Percentiles rank a stretch among this genome's conserved stretches.
Evolutionary conservation across 2,797 vertebrate genomes (phyloP).

Genomic region (Synaphobranchus kaupii): DNA sequence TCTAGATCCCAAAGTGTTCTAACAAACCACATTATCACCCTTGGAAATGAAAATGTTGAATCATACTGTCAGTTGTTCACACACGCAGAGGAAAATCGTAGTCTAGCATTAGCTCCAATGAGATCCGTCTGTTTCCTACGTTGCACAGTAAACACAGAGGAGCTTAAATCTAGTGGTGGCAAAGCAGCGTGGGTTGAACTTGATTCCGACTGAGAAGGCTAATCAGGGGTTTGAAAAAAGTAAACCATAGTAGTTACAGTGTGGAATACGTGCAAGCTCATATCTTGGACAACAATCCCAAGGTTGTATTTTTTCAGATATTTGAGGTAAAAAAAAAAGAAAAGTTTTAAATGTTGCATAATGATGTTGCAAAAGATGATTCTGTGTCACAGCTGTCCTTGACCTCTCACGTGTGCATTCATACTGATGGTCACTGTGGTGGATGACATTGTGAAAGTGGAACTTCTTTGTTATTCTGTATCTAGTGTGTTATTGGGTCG

Average conservation of each 20-base stretch:
- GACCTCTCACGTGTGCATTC: background rate
- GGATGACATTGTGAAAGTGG: background rate
- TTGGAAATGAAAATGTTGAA: background rate
- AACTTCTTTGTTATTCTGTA: background rate
- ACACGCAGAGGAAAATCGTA: background rate
- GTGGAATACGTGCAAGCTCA: background rate
- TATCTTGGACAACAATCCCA: background rate
- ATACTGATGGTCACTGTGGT: background rate
- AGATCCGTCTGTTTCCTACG: background rate
- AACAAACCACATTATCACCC: background rate
- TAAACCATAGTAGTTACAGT: slow-evolving; percentile 11
- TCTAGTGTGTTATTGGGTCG: background rate
- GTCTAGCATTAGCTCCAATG: background rate
- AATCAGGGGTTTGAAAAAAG: background rate
- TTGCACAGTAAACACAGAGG: background rate
- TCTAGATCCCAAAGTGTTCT: background rate
- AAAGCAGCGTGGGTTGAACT: background rate
- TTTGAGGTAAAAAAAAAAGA: background rate
- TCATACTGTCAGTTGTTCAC: background rate
- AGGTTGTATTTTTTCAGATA: background rate
- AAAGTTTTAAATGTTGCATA: background rate
- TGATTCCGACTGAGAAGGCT: background rate
- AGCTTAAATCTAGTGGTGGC: background rate
- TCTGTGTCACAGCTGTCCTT: background rate
- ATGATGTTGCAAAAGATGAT: background rate